phyloP scores from a whole-genome alignment of 1,140 invertebrate species.

The Gryon sp. region DNA sequence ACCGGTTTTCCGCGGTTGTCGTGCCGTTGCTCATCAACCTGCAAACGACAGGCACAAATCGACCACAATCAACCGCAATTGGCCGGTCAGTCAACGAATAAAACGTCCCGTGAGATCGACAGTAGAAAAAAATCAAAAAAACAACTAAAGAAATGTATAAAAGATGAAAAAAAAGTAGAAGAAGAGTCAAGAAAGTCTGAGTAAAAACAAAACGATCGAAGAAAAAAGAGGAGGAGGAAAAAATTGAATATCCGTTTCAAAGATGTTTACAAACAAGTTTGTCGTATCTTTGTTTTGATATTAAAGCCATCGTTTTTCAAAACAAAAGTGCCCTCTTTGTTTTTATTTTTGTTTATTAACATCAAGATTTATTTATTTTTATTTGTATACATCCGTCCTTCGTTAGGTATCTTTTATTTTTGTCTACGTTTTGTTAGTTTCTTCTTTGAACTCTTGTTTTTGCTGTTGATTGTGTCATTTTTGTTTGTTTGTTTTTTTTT shows the following conservation, averaged over 20 bases:
- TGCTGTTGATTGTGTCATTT: too few relatives aligned
- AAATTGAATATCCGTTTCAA: background rate
- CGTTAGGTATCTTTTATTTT: too few relatives aligned
- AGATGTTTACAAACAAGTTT: slow-evolving; percentile 55
- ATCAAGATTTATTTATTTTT: too few relatives aligned
- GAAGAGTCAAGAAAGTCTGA: too few relatives aligned
- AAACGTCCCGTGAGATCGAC: slow-evolving; percentile 13
- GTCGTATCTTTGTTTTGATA: background rate
- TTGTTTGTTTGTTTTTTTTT: too few relatives aligned
- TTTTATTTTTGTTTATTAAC: background rate
- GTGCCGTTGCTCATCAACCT: slow-evolving; percentile 43
- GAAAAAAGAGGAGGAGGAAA: background rate
- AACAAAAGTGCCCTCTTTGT: too few relatives aligned
- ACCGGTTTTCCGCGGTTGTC: slow-evolving; percentile 54
- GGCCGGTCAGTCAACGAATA: slow-evolving; percentile 21
- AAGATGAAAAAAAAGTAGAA: background rate
- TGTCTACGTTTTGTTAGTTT: too few relatives aligned
- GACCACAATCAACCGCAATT: slow-evolving; percentile 32
- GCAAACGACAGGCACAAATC: slow-evolving; percentile 46
- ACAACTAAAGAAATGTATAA: too few relatives aligned
- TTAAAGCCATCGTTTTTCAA: too few relatives aligned
- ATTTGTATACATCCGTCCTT: too few relatives aligned
- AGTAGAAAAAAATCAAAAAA: slow-evolving; percentile 5
- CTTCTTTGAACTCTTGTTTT: too few relatives aligned
- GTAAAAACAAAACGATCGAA: background rate